Percentiles rank a stretch among this genome's conserved stretches.
Evolutionary conservation across 2,113 vertebrate genomes (phyloP).

Genomic region (Pseudolaguvia tuberculata): DNA sequence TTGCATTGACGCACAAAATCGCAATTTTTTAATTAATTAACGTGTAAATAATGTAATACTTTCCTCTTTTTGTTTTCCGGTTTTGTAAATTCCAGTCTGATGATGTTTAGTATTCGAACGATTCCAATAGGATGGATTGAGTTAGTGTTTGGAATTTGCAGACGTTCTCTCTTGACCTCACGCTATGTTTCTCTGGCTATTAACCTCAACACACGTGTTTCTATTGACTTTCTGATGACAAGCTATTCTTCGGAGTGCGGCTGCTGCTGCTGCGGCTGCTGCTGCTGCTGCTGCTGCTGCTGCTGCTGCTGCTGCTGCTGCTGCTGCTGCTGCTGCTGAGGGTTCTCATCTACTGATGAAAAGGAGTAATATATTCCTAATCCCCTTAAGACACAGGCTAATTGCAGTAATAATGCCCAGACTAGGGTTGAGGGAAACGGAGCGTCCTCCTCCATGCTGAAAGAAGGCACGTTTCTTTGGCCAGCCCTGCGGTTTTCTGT

Average conservation of each 20-base stretch:
- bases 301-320: no score
- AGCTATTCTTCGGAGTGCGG: constrained; percentile 56
- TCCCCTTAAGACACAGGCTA: constrained; percentile 61
- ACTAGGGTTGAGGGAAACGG: constrained; percentile 48
- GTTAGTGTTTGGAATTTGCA: not conserved
- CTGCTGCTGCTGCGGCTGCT: no score
- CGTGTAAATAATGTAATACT: constrained; percentile 9
- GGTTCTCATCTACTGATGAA: constrained; percentile 63
- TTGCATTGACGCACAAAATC: constrained; percentile 7
- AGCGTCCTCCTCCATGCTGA: constrained; percentile 35
- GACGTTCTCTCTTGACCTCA: not conserved
- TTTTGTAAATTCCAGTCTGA: constrained; percentile 4
- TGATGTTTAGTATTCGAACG: not conserved
- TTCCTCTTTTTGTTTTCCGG: no score
- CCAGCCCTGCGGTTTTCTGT: constrained; percentile 48
- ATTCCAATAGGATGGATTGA: not conserved
- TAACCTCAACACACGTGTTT: constrained; percentile 27
- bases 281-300: no score
- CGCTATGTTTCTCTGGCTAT: constrained; percentile 1
- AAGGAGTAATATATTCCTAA: constrained; percentile 61
- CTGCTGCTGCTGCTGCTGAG: no score
- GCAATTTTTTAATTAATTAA: constrained; percentile 24
- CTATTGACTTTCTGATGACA: constrained; percentile 28
- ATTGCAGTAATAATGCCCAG: constrained; percentile 61
- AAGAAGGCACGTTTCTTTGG: constrained; percentile 42